Evolutionary conservation across 2,888 invertebrate species (phyloP), one percentile per base, ranked within the genome.

Genomic region (Baccha elongata): DNA sequence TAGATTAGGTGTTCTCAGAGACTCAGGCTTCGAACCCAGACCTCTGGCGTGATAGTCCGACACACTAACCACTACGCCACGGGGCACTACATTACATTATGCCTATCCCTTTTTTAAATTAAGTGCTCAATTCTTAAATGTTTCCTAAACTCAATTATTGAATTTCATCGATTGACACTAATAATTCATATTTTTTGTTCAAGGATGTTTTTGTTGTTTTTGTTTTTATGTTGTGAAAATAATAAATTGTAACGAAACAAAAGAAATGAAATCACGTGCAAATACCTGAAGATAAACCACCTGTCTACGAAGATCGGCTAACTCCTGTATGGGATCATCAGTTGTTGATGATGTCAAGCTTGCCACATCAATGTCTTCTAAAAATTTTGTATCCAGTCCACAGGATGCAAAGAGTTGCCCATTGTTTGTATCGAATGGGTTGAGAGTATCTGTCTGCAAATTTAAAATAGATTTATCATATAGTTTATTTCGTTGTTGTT

Each of bases 401-500:
- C 89, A 90, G 85, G 89, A 87, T 74, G 88, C 88, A 89, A 93
- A 93, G 91, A 93, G 93, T 91, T 93, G 92, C 91, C 94, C 93
- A 92, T 94, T 94, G 91, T 93, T 91, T 84, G 91, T 94, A 89
- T 95, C 94, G 93, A 96, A 96, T 93, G 96, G 95, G 94, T 95
- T 96, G 94, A 95, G 95, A 94, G 96, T 95, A 92, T 96, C 96
- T 90, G 95, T 94, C 96, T 96, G 92, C 8, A 91, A 85, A 91
- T 86, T 60, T 29, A 7, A n/a, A 32, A 29, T 15, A 62, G 1
- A 23, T 72, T 58, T 37, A 2, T 15, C 65, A 13, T 5, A 23
- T 3, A 32, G 5, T 3, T 32, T 1, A 7, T 32, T 32, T 1
- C 1, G 29, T 1, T 32, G 29, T 32, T 32, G n/a, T 8, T 32